A percentile compares a stretch with the other conserved stretches of the same genome.
Evolutionary conservation across 2,113 vertebrate species (phyloP).

Genomic region (Orycteropus afer): DNA sequence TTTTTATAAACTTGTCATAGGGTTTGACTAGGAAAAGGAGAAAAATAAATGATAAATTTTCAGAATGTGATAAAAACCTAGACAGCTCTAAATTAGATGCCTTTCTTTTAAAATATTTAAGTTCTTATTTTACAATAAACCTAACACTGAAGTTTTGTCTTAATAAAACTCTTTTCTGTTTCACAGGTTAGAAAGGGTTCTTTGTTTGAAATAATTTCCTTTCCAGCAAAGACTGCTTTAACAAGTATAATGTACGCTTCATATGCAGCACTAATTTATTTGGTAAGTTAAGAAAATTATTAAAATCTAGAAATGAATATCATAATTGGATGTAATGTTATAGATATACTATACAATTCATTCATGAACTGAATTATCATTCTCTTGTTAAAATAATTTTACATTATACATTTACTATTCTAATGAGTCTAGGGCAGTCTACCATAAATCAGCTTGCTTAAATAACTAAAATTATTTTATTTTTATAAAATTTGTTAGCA

Average conservation of each 20-base stretch:
- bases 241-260: conserved; percentile 43
- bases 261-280: conserved; percentile 75
- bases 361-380: background rate
- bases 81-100: background rate
- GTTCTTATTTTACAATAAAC: conserved; percentile 21
- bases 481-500: background rate
- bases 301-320: conserved; percentile 33
- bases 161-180: conserved; percentile 39
- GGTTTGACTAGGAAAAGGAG: conserved; percentile 48
- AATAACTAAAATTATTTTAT: conserved; percentile 45
- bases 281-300: conserved; percentile 47
- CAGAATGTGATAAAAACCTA: background rate
- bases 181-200: conserved; percentile 47
- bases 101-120: conserved; percentile 43
- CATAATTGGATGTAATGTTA: background rate
- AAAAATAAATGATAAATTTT: conserved; percentile 32
- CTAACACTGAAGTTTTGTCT: conserved; percentile 2
- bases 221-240: conserved; percentile 69
- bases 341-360: background rate
- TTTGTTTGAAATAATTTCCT: conserved; percentile 70
- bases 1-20: background rate
- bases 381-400: conserved; percentile 43
- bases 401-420: conserved; percentile 20
- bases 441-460: conserved; percentile 6
- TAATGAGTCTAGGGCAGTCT: background rate